These are phyloP conservation scores for Drosophila mercatorum DNA, from an alignment of 2,888 invertebrate species.

Conservation along the genomic window DNA sequence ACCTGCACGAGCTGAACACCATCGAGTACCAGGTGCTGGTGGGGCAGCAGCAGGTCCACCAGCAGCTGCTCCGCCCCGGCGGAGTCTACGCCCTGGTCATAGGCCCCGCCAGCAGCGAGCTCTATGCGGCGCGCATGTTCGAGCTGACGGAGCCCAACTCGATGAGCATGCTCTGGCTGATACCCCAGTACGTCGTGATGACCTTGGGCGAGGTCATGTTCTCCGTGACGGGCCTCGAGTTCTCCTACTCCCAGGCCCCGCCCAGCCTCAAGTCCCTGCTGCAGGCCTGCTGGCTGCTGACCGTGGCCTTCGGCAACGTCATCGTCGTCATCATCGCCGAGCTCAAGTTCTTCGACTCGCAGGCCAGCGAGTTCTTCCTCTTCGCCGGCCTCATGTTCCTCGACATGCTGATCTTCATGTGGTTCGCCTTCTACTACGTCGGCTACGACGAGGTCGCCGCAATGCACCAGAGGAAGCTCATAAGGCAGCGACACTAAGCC, in stretches of 20 bases:
- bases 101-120: conserved; percentile 26
- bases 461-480: neutral
- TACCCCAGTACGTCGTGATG: conserved; percentile 89
- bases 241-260: conserved; percentile 89
- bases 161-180: conserved; percentile 87
- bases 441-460: conserved; percentile 60
- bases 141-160: conserved; percentile 84
- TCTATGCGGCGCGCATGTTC: conserved; percentile 46
- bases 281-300: conserved; percentile 95
- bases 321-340: conserved; percentile 95
- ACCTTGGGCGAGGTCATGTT: conserved; percentile 88
- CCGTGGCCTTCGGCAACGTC: conserved; percentile 96
- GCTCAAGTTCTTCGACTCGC: conserved; percentile 89
- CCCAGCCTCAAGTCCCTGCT: conserved; percentile 96
- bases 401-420: conserved; percentile 92
- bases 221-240: conserved; percentile 89
- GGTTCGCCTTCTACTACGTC: conserved; percentile 92
- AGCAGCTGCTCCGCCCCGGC: conserved; percentile 67
- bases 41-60: conserved; percentile 36
- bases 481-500: neutral
- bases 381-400: conserved; percentile 94
- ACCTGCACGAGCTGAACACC: conserved; percentile 66
- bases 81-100: conserved; percentile 82
- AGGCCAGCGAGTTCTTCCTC: conserved; percentile 94
- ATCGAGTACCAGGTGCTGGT: conserved; percentile 63